These are phyloP conservation scores for Notamacropus eugenii DNA, from an alignment of 2,797 vertebrate species.

Conservation along the genomic window DNA sequence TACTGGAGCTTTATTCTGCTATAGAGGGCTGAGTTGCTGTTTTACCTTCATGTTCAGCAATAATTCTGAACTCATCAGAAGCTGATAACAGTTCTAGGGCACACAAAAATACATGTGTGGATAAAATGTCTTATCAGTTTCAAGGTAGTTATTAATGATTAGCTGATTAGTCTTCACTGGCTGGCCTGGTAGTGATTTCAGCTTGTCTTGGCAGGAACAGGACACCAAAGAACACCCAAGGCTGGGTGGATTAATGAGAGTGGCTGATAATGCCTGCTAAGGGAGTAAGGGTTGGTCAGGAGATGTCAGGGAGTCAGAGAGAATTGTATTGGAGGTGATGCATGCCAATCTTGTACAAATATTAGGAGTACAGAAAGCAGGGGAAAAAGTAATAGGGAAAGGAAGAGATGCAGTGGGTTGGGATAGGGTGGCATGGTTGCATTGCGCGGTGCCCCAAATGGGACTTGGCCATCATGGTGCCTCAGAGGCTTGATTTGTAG, in stretches of 20 bases:
- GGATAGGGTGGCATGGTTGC: not conserved
- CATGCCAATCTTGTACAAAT: conserved; percentile 81
- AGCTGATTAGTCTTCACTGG: not conserved
- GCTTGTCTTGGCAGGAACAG: not conserved
- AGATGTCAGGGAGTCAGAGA: conserved; percentile 79
- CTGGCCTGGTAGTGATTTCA: not conserved
- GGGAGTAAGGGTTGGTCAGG: conserved; percentile 71
- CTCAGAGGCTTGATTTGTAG: not conserved
- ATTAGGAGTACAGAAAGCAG: conserved; percentile 52
- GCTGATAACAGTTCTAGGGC: not conserved
- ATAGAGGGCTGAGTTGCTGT: not conserved
- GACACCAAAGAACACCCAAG: not conserved
- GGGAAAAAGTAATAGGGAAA: conserved; percentile 33
- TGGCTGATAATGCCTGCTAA: not conserved
- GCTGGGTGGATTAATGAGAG: no score
- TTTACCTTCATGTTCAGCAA: not conserved
- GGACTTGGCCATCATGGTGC: not conserved
- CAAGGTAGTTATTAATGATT: not conserved
- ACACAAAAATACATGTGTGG: not conserved
- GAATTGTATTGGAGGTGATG: conserved; percentile 77
- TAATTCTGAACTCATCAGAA: not conserved
- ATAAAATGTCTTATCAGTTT: not conserved
- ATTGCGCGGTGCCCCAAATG: not conserved
- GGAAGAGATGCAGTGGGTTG: not conserved
- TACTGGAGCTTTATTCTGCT: not conserved